These are phyloP conservation scores for Thunnus maccoyii DNA, from an alignment of 2,113 vertebrate species.

Conservation along the genomic window DNA sequence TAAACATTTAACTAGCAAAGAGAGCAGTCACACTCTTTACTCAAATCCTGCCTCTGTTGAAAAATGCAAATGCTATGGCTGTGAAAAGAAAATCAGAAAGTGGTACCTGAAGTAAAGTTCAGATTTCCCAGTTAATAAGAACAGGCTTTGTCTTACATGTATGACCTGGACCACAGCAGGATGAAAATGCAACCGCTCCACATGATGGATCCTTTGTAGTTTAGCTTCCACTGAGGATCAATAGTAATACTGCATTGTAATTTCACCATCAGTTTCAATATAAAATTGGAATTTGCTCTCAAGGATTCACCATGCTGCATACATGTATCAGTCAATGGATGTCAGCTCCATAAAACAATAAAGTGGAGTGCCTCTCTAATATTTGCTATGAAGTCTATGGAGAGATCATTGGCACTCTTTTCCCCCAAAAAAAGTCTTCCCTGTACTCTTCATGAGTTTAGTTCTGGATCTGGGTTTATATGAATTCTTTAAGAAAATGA, in stretches of 20 bases:
- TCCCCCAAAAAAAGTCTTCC: not conserved
- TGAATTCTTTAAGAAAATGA: constrained; percentile 41
- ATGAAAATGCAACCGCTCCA: constrained; percentile 31
- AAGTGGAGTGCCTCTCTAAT: constrained; percentile 27
- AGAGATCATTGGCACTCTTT: constrained; percentile 37
- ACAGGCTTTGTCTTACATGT: constrained; percentile 36
- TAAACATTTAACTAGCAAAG: constrained; percentile 86
- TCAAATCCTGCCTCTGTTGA: constrained; percentile 81
- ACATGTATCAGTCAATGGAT: constrained; percentile 21
- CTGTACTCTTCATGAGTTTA: not conserved
- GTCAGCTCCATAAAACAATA: constrained; percentile 49
- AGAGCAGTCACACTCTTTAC: constrained; percentile 85
- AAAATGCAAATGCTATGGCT: constrained; percentile 78
- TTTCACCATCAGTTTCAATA: constrained; percentile 53
- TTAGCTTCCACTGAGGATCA: constrained; percentile 49
- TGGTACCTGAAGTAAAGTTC: constrained; percentile 67
- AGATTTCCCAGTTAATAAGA: constrained; percentile 59
- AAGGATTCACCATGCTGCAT: constrained; percentile 41
- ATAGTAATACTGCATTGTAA: constrained; percentile 51
- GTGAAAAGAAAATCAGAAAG: constrained; percentile 77
- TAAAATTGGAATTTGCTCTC: constrained; percentile 45
- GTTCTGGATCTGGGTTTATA: not conserved
- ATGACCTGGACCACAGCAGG: constrained; percentile 20
- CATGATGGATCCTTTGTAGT: constrained; percentile 51
- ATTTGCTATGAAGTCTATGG: constrained; percentile 30